phyloP scores from a whole-genome alignment of 2,113 vertebrate species.

The Daboia siamensis region DNA sequence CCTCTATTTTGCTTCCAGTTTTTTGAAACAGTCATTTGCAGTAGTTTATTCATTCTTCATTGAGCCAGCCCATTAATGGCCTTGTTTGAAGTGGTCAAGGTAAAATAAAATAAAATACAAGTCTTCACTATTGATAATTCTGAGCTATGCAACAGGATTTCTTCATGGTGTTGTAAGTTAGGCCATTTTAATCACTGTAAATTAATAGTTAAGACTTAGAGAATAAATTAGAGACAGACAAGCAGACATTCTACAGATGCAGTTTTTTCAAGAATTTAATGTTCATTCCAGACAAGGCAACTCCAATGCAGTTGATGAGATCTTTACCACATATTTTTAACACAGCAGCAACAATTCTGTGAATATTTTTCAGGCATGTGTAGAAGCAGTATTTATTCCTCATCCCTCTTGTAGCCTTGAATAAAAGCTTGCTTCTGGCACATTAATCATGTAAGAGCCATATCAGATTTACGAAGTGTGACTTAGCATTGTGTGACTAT shows the following conservation, averaged over 20 bases:
- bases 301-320: neutral
- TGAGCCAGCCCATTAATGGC: neutral
- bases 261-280: neutral
- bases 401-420: neutral
- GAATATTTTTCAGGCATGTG: neutral
- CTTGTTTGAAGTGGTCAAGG: neutral
- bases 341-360: neutral
- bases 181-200: neutral
- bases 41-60: neutral
- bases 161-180: neutral
- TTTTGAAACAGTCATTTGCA: neutral
- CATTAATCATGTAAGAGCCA: neutral
- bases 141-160: neutral
- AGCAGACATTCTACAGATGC: neutral
- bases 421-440: neutral
- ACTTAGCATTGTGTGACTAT: neutral
- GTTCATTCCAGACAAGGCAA: neutral
- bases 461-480: neutral
- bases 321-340: neutral
- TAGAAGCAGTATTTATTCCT: neutral
- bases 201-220: neutral
- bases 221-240: neutral
- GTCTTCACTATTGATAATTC: neutral
- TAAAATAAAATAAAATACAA: neutral
- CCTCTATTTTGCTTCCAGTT: neutral